Evolutionary conservation across 2,797 vertebrate species (phyloP), one percentile per base, ranked within the genome.

Genomic region (Remorina albescens): DNA sequence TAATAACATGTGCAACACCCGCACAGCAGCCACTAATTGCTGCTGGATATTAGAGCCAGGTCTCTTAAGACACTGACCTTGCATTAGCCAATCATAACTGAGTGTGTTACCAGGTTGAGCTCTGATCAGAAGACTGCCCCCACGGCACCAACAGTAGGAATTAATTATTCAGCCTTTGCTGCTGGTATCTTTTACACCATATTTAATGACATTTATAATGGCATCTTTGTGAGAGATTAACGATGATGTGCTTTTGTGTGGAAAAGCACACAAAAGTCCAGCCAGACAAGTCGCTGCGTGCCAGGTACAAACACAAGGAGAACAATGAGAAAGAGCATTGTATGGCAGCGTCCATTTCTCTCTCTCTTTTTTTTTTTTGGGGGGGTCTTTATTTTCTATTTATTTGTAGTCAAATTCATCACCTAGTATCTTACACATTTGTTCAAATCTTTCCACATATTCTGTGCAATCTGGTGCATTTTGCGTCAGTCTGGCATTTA

Each of bases 121-220:
- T 74, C 47, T 58, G 83, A 87, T 82, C 82, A 86, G 73, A 88
- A 46, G 69, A 85, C 60, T 74, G 74, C 80, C 73, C 16, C 73
- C 13, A 19, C 83, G 83, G 85, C 86, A 83, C 64, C 21, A 80
- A 77, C 75, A 32, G 64, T 59, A 69, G 76, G 67, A 84, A 88
- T 90, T 81, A 81, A 92, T 91, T 89, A 93, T 92, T 91, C 86
- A 91, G 58, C 84, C 83, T 64, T 76, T n/a, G 70, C 79, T 76
- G 81, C 82, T 86, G 2, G 34, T 71, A 68, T 78, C 46, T 88
- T 86, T 85, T 74, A 88, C 79, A 81, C 77, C 74, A 32, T 42
- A 19, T 88, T 82, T 86, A 90, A 90, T 85, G 84, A 80, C 83
- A 85, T 83, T 75, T 86, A 73, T 89, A 86, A 88, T 84, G 87